Base-by-base conservation (phyloP, 2,797 vertebrate genomes). In the Sternarchorhynchus goeldii region DNA sequence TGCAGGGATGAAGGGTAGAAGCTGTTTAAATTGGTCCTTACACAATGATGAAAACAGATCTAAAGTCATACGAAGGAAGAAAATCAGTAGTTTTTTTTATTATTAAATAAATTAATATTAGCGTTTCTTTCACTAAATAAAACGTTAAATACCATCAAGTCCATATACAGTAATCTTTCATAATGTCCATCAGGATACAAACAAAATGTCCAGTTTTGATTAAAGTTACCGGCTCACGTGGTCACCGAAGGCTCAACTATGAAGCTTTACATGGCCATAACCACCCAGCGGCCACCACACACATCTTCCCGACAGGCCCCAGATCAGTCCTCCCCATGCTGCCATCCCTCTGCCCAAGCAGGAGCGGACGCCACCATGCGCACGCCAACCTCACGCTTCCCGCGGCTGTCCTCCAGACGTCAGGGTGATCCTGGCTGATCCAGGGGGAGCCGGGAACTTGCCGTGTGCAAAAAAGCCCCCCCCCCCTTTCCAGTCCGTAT, bases 21-120 rank as follows among this genome's bases (percentile, higher is more conserved):
- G 67, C 39, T 73, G 55, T 72, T 82, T 76, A 75, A 64, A 69
- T 79, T 82, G 65, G 82, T 78, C 79, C 74, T 73, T 57, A 31
- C 34, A 77, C 57, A 82, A 70, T 62, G 31, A 65, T 21, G 14
- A 88, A 87, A 90, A 84, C 81, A 86, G 82, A 87, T 63, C 83
- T 88, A 85, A 89, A 91, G 87, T 87, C 92, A 89, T 93, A 92
- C 88, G 90, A 92, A 91, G 92, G 77, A 72, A 80, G 82, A 82
- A 87, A 75, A 90, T 93, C 82, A 95, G 94, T 93, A 95, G 92
- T 50, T 93, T 94, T 50, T 93, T 94, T 93, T 91, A 88, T 95
- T 92, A 93, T 94, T 94, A 93, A 97, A 98, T 99, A 97, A 98
- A 96, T 98, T 96, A 98, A 95, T 93, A 95, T 95, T 95, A 95